Evolutionary conservation across 2,113 vertebrate species (phyloP).

Genomic region (Zeus faber): DNA sequence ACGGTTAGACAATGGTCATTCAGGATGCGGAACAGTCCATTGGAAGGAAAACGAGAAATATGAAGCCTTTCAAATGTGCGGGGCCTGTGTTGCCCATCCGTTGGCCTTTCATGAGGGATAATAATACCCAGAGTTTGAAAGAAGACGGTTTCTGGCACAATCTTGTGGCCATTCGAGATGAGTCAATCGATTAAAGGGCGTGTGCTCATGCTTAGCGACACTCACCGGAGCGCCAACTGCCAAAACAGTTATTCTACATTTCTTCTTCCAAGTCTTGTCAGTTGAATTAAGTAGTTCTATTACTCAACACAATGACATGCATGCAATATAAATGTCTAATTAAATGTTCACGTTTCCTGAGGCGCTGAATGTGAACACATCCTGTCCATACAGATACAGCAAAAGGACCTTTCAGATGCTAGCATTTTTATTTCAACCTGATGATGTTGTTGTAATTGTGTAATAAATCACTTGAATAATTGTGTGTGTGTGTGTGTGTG

Average conservation of each 20-base stretch:
- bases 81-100: background rate
- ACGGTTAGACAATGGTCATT: slow-evolving; percentile 14
- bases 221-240: background rate
- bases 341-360: no score
- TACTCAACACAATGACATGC: no score
- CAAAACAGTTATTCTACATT: no score
- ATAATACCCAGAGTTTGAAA: slow-evolving; percentile 23
- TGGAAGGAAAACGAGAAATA: background rate
- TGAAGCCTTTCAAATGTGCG: slow-evolving; percentile 27
- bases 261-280: no score
- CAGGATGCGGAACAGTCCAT: slow-evolving; percentile 16
- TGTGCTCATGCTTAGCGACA: slow-evolving; percentile 6
- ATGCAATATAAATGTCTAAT: no score
- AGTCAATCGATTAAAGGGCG: slow-evolving; percentile 24
- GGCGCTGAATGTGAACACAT: no score
- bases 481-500: background rate
- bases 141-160: slow-evolving; percentile 16
- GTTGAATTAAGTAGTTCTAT: no score
- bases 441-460: background rate
- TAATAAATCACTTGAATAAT: slow-evolving; percentile 18
- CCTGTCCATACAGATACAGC: no score
- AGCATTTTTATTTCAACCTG: background rate
- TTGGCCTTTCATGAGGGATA: slow-evolving; percentile 16
- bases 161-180: slow-evolving; percentile 30
- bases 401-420: no score